These are phyloP conservation scores for Labeo rohita DNA, from an alignment of 2,113 vertebrate species.

Conservation along the genomic window DNA sequence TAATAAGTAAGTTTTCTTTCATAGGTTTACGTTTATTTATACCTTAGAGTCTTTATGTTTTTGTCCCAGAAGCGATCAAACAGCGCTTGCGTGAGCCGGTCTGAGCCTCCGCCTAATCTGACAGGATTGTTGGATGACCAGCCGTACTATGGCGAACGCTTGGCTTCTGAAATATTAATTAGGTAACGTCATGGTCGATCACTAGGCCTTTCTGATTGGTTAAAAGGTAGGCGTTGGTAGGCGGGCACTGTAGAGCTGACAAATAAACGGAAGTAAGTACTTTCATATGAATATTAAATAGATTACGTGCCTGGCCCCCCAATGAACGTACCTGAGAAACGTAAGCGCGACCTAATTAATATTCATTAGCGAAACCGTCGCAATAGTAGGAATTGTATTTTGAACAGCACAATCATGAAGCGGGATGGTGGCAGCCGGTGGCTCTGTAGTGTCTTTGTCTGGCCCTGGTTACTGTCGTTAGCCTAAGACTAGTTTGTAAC, in stretches of 20 bases:
- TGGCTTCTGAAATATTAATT: neutral
- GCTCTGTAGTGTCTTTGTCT: constrained; percentile 24
- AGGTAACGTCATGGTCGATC: neutral
- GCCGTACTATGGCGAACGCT: neutral
- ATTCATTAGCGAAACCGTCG: neutral
- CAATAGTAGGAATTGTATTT: constrained; percentile 21
- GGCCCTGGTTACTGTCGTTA: constrained; percentile 13
- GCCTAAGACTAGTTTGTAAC: neutral
- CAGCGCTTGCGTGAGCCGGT: neutral
- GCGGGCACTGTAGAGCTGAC: neutral
- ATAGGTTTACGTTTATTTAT: neutral
- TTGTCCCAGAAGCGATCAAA: neutral
- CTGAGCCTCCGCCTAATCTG: constrained; percentile 20
- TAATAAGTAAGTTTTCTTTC: neutral
- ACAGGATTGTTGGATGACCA: constrained; percentile 1
- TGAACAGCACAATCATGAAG: constrained; percentile 17
- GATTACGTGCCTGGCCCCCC: neutral
- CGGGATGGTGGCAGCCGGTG: constrained; percentile 11
- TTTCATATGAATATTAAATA: neutral
- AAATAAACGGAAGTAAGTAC: neutral
- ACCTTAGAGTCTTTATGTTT: neutral
- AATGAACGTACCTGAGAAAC: neutral
- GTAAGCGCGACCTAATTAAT: neutral
- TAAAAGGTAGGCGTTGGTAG: neutral
- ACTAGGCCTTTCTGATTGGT: neutral